A percentile compares a stretch with the other conserved stretches of the same genome.
Evolutionary conservation across 2,888 invertebrate species (phyloP).

Genomic region (Diarsia dahlii): DNA sequence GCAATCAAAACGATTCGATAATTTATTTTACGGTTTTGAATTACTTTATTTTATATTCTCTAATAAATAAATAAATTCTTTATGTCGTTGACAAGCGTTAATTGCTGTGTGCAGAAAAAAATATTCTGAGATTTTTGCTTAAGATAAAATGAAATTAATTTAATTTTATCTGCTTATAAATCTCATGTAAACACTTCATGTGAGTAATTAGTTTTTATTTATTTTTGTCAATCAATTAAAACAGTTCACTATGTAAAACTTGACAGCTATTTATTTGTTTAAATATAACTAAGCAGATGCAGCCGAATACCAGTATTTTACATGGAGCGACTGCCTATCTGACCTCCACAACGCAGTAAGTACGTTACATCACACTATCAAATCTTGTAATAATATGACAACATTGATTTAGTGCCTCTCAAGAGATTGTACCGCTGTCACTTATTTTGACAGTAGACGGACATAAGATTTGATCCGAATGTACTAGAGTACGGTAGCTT

Average conservation of each 20-base stretch:
- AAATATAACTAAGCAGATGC: too few species aligned
- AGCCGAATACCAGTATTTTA: too few species aligned
- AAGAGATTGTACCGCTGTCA: not conserved
- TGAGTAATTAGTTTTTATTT: not conserved
- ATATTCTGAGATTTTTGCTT: not conserved
- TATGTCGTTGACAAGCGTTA: not conserved
- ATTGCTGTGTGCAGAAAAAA: not conserved
- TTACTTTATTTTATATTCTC: not conserved
- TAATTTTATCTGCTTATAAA: not conserved
- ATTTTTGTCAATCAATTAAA: not conserved
- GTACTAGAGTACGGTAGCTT: not conserved
- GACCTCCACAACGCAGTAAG: too few species aligned
- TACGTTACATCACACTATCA: not conserved
- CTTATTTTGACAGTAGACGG: not conserved
- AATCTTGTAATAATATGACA: not conserved
- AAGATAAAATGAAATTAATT: not conserved
- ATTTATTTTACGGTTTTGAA: not conserved
- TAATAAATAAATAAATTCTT: not conserved
- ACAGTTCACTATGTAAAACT: not conserved
- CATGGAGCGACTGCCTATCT: too few species aligned
- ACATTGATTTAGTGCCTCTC: constrained; percentile 4
- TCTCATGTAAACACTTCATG: not conserved
- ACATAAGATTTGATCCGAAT: not conserved
- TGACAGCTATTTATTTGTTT: not conserved
- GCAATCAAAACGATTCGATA: too few species aligned